Evolutionary conservation across 2,888 invertebrate species (phyloP).

Genomic region (Carcina quercana): DNA sequence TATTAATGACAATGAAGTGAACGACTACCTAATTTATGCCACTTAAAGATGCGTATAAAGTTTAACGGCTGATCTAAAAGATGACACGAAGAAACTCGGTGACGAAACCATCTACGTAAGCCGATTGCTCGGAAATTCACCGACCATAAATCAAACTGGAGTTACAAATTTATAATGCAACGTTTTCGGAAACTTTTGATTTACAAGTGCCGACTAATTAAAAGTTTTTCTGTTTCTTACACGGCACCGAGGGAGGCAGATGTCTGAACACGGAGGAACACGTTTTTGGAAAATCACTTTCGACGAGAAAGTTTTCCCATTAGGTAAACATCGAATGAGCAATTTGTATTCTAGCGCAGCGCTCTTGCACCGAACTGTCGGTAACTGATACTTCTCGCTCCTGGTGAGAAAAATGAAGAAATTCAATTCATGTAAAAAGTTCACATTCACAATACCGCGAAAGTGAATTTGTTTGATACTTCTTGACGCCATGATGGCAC

Average conservation of each 20-base stretch:
- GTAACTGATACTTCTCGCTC: no score
- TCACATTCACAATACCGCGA: no score
- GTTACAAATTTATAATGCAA: conserved; percentile 8
- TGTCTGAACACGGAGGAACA: conserved; percentile 19
- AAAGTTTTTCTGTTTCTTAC: conserved; percentile 22
- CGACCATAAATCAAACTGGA: background rate
- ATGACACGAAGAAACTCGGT: background rate
- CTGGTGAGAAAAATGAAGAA: no score
- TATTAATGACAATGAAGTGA: background rate
- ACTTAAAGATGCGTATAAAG: background rate
- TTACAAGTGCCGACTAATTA: conserved; percentile 24
- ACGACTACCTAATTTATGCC: background rate
- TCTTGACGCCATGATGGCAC: no score
- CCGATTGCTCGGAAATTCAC: background rate
- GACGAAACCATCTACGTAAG: background rate
- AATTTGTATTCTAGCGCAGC: conserved; percentile 10
- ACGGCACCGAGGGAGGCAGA: conserved; percentile 14
- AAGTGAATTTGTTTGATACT: no score
- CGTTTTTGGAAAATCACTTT: conserved; percentile 21
- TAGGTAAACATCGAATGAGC: conserved; percentile 17
- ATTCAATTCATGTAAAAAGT: no score
- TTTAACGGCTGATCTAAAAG: background rate
- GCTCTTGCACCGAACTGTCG: no score
- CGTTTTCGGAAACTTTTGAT: conserved; percentile 14
- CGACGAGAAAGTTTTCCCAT: conserved; percentile 20